Evolutionary conservation across 2,888 invertebrate species (phyloP), one percentile per base, ranked within the genome.

Genomic region (Eupeodes latifasciatus): DNA sequence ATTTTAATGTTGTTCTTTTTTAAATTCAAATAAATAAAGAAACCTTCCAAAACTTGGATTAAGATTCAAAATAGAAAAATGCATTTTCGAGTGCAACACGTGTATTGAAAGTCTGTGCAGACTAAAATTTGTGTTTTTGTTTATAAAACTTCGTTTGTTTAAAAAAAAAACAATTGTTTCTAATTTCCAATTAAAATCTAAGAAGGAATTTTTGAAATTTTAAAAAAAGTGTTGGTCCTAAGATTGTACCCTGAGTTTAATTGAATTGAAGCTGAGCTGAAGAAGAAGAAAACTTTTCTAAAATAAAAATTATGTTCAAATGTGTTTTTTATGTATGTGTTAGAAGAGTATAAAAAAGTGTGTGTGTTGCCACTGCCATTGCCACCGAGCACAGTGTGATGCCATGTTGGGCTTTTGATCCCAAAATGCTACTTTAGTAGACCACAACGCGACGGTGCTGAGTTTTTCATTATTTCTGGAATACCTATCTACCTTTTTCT

Each of bases 361-460:
- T 77, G 67, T 85, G 85, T 78, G 77, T 85, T 93, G 93, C 93
- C 93, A 93, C 93, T 93, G 93, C 92, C 93, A 93, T 93, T 93
- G 93, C 93, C 93, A 93, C 93, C 92, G 93, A 92, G 91, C 93
- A 91, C 93, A 93, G 93, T 93, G 92, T 93, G 93, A 92, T 93
- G 93, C 93, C 93, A 90, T 90, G 91, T 90, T 91, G 85, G 84
- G 88, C 88, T 88, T 85, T 85, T 88, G 88, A 88, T 88, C 84
- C 81, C 81, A 85, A 88, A 77, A 64, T 88, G 88, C 88, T 88
- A 88, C 88, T 81, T 78, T 78, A 88, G 88, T 88, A 85, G 88
- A 69, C 81, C 87, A 83, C 27, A 27, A 27, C 27, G 27, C 27
- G 27, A 27, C 75, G 36, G 84, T 84, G 83, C 67, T 75, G 75